Conservation (phyloP, 2,113 vertebrate genomes). For the Lipophrys pholis region DNA sequence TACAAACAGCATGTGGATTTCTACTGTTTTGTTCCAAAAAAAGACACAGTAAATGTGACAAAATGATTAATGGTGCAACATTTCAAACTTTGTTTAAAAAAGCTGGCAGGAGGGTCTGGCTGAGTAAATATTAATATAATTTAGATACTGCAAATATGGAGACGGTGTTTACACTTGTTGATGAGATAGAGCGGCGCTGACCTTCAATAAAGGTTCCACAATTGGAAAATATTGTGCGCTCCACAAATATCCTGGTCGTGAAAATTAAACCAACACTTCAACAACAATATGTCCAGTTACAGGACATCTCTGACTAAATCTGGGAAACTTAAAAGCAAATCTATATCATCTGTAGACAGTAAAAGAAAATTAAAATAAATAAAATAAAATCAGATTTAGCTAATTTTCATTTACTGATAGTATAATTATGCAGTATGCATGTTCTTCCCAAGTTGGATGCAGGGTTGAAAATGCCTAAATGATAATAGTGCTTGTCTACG, state of each 20-base stretch:
- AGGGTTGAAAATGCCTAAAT: not conserved
- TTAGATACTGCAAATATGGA: conserved; percentile 7
- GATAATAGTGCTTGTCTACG: not conserved
- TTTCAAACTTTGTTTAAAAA: conserved; percentile 16
- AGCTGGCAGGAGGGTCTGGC: not conserved
- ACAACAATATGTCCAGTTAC: not conserved
- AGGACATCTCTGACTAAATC: not conserved
- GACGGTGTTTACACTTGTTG: not conserved
- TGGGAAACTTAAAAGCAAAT: not conserved
- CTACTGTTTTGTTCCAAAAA: conserved; percentile 25
- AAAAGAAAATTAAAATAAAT: not conserved
- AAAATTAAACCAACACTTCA: conserved; percentile 2
- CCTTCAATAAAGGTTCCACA: too few relatives aligned
- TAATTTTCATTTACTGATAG: not conserved
- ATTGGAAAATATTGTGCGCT: too few relatives aligned
- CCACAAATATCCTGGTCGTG: not conserved
- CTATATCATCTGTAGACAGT: not conserved
- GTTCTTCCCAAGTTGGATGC: not conserved
- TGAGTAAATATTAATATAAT: conserved; percentile 27
- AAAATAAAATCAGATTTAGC: not conserved
- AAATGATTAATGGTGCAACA: conserved; percentile 19
- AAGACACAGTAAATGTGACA: conserved; percentile 15
- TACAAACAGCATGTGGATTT: conserved; percentile 39
- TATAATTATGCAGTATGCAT: not conserved
- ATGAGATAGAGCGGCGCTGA: not conserved